phyloP scores from a whole-genome alignment of 2,113 vertebrate genomes.

The Odocoileus hemionus region DNA sequence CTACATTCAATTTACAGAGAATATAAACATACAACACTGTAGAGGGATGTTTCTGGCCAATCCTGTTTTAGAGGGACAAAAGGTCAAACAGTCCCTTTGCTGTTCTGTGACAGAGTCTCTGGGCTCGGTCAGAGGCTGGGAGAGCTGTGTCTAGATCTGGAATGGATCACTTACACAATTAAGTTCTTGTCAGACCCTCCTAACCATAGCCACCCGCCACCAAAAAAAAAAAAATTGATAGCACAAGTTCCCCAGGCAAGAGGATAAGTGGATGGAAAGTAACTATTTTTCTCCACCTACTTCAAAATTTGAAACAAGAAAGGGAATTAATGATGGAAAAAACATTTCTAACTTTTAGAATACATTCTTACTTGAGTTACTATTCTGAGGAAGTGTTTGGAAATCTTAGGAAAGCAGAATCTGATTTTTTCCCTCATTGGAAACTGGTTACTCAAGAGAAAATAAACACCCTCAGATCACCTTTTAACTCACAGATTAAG shows the following conservation, averaged over 20 bases:
- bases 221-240: not conserved
- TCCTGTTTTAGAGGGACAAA: not conserved
- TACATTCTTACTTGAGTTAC: not conserved
- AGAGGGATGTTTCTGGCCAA: constrained; percentile 31
- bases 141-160: constrained; percentile 29
- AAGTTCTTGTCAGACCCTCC: constrained; percentile 29
- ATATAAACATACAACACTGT: not conserved
- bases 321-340: constrained; percentile 39
- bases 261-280: constrained; percentile 29
- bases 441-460: constrained; percentile 13
- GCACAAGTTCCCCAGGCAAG: not conserved
- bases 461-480: not conserved
- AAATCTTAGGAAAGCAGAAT: constrained; percentile 37
- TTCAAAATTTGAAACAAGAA: constrained; percentile 37
- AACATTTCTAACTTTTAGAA: constrained; percentile 36
- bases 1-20: constrained; percentile 43
- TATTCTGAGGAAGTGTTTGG: constrained; percentile 22
- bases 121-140: not conserved
- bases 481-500: constrained; percentile 15
- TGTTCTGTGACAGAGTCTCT: constrained; percentile 27
- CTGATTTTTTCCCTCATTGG: not conserved
- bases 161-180: constrained; percentile 39
- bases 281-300: constrained; percentile 22
- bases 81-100: constrained; percentile 27
- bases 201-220: not conserved